A percentile compares a stretch with the other conserved stretches of the same genome.
phyloP scores from a whole-genome alignment of 2,113 vertebrate species.

The Pseudopodoces humilis region DNA sequence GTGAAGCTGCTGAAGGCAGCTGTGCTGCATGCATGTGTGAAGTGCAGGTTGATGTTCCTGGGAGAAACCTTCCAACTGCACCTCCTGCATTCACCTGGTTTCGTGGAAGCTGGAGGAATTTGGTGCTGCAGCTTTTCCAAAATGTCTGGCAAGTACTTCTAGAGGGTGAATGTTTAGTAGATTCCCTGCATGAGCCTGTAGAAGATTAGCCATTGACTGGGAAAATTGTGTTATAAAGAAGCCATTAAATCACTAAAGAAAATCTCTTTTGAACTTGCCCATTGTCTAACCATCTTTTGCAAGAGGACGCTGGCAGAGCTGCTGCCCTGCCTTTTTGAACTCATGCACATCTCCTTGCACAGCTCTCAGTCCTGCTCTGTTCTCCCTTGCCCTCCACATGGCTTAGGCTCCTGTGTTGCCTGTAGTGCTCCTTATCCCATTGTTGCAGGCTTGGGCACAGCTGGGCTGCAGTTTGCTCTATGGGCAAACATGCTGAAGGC shows the following conservation, averaged over 20 bases:
- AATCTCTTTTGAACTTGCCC: not conserved
- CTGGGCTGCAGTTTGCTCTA: not conserved
- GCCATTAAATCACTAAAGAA: not conserved
- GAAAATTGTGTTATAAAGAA: not conserved
- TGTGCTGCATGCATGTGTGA: not conserved
- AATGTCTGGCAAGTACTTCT: not conserved
- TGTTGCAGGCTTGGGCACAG: not conserved
- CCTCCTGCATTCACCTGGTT: not conserved
- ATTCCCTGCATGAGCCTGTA: not conserved
- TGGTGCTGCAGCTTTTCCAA: not conserved
- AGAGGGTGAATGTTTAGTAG: not conserved
- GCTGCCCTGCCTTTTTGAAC: not conserved
- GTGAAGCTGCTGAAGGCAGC: not conserved
- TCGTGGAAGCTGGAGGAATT: rapidly evolving
- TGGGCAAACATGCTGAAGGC: rapidly evolving
- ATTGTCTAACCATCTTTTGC: not conserved
- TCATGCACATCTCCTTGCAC: rapidly evolving
- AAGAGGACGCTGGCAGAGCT: not conserved
- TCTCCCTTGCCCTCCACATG: not conserved
- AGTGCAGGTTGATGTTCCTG: not conserved
- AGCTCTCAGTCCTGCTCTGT: not conserved
- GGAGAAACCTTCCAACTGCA: not conserved
- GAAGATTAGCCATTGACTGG: not conserved
- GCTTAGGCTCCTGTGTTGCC: not conserved
- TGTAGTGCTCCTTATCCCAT: not conserved